phyloP scores from a whole-genome alignment of 2,797 vertebrate genomes.

The Antrozous pallidus region DNA sequence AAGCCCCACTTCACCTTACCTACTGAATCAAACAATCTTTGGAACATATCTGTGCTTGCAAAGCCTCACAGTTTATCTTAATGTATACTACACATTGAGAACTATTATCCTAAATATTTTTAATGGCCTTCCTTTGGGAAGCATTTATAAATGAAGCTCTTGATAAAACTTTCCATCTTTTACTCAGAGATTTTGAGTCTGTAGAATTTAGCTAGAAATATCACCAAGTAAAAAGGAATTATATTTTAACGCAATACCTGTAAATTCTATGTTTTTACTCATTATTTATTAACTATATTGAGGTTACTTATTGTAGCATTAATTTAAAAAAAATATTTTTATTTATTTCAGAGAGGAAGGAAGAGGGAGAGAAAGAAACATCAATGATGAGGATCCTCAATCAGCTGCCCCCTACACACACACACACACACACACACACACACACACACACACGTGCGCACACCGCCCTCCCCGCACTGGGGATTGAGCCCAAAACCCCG shows the following conservation, averaged over 20 bases:
- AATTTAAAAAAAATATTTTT: neutral
- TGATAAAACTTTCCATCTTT: neutral
- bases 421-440: too few relatives aligned
- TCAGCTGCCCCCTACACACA: neutral
- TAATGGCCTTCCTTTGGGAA: neutral
- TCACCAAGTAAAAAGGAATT: slow-evolving; percentile 14
- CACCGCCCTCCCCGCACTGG: too few relatives aligned
- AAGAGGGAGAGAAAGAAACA: neutral
- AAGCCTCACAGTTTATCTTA: neutral
- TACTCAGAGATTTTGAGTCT: slow-evolving; percentile 14
- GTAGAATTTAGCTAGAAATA: slow-evolving; percentile 35
- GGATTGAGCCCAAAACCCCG: neutral
- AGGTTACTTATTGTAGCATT: neutral
- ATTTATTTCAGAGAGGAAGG: neutral
- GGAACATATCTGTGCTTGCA: neutral
- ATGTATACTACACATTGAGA: neutral
- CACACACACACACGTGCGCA: too few relatives aligned
- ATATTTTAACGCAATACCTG: neutral
- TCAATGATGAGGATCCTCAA: neutral
- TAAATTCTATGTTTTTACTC: slow-evolving; percentile 24
- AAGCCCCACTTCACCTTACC: neutral
- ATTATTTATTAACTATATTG: slow-evolving; percentile 21
- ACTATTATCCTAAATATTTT: neutral
- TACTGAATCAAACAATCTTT: neutral
- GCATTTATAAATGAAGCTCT: slow-evolving; percentile 32